Percentiles rank a stretch among this genome's conserved stretches.
Evolutionary conservation across 2,113 vertebrate species (phyloP).

Genomic region (Taurulus bubalis): DNA sequence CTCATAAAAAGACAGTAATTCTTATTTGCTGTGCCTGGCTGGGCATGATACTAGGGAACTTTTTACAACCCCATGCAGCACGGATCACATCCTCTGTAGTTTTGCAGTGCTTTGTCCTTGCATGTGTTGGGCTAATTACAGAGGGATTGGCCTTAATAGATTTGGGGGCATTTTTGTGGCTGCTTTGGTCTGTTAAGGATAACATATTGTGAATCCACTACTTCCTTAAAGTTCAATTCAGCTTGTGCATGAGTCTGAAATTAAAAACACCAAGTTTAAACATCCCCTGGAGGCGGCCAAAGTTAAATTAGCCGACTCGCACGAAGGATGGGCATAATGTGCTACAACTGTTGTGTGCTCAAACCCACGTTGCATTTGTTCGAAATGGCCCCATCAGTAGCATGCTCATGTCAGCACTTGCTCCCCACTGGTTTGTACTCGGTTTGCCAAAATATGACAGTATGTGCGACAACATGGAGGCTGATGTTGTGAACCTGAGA

Average conservation of each 20-base stretch:
- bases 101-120: slow-evolving; percentile 50
- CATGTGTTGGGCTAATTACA: slow-evolving; percentile 69
- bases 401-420: slow-evolving; percentile 34
- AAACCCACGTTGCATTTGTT: slow-evolving; percentile 42
- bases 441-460: slow-evolving; percentile 12
- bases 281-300: slow-evolving; percentile 29
- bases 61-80: slow-evolving; percentile 29
- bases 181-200: slow-evolving; percentile 57
- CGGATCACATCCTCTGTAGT: slow-evolving; percentile 26
- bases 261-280: slow-evolving; percentile 52
- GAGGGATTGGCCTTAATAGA: slow-evolving; percentile 66
- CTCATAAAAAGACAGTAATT: slow-evolving; percentile 54
- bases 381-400: slow-evolving; percentile 22
- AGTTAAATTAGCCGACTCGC: slow-evolving; percentile 46
- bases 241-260: slow-evolving; percentile 52
- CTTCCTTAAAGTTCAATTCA: slow-evolving; percentile 59
- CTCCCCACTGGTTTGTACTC: slow-evolving; percentile 20
- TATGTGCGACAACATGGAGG: slow-evolving; percentile 13
- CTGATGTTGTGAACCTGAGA: slow-evolving; percentile 37
- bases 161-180: slow-evolving; percentile 66
- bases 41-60: slow-evolving; percentile 23
- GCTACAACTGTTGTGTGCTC: slow-evolving; percentile 6
- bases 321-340: slow-evolving; percentile 37
- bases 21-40: slow-evolving; percentile 56
- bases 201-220: slow-evolving; percentile 44